Percentiles rank a stretch among this genome's conserved stretches.
phyloP scores from a whole-genome alignment of 2,113 vertebrate species.

The Silurus meridionalis region DNA sequence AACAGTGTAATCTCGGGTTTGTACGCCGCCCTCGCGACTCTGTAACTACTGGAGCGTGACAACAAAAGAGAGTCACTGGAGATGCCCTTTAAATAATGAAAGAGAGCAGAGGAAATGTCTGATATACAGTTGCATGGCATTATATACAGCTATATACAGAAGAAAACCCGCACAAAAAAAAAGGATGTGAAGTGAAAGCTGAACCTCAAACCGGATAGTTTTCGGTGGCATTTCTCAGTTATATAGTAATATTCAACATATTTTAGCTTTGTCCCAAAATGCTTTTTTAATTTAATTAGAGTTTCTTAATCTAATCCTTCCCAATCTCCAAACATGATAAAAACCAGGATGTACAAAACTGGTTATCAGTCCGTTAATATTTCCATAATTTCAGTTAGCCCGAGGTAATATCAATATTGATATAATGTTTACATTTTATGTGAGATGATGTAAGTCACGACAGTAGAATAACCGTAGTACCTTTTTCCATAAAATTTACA shows the following conservation, averaged over 20 bases:
- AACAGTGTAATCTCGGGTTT: background rate
- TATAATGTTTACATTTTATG: background rate
- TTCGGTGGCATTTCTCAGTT: background rate
- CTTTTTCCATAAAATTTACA: no score
- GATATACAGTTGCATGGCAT: background rate
- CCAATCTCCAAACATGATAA: background rate
- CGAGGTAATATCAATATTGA: background rate
- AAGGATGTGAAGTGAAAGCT: background rate
- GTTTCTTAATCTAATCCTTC: background rate
- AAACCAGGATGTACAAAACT: background rate
- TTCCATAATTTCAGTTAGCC: background rate
- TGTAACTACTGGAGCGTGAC: background rate
- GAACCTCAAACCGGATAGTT: background rate
- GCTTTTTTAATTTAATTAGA: background rate
- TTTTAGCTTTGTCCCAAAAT: background rate
- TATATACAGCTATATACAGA: background rate
- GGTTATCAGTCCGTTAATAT: background rate
- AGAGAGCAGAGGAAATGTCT: background rate
- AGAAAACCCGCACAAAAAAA: background rate
- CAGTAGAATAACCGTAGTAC: background rate
- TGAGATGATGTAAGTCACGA: background rate
- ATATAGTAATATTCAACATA: background rate
- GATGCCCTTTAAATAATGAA: background rate
- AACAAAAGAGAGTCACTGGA: background rate
- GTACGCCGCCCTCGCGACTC: background rate